Evolutionary conservation across 2,797 vertebrate species (phyloP).

Genomic region (Microctenopoma stevenorrisi): DNA sequence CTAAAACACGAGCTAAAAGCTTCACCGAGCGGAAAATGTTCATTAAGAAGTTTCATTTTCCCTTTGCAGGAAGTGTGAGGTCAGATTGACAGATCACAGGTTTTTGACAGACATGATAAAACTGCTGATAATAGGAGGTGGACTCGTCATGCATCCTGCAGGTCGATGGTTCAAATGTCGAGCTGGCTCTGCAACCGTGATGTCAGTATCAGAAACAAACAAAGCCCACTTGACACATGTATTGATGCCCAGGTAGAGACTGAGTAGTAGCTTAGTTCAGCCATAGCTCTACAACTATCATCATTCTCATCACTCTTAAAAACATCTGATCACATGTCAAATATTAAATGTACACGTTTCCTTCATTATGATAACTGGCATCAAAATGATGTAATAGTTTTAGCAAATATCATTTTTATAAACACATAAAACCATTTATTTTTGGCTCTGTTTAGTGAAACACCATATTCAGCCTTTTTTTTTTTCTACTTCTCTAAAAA

Average conservation of each 20-base stretch:
- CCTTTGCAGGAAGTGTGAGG: background rate
- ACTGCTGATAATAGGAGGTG: background rate
- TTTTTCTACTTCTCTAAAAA: constrained; percentile 58
- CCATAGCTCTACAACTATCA: no score
- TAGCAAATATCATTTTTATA: no score
- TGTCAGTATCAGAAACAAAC: no score
- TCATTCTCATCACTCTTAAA: no score
- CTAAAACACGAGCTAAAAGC: constrained; percentile 6
- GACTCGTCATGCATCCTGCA: background rate
- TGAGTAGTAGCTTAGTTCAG: no score
- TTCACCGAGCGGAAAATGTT: background rate
- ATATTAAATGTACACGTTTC: no score
- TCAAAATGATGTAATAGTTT: no score
- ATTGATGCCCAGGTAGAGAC: no score
- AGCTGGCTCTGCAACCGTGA: background rate
- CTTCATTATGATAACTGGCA: no score
- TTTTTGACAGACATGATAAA: background rate
- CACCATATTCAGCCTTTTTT: constrained; percentile 20
- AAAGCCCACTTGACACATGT: background rate
- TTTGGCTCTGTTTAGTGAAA: constrained; percentile 12
- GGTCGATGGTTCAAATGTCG: background rate
- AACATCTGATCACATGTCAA: no score
- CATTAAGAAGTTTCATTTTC: background rate
- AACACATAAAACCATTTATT: no score
- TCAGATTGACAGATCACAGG: no score